Evolutionary conservation across 1,140 invertebrate genomes (phyloP).

Genomic region (Aphelinus certus): DNA sequence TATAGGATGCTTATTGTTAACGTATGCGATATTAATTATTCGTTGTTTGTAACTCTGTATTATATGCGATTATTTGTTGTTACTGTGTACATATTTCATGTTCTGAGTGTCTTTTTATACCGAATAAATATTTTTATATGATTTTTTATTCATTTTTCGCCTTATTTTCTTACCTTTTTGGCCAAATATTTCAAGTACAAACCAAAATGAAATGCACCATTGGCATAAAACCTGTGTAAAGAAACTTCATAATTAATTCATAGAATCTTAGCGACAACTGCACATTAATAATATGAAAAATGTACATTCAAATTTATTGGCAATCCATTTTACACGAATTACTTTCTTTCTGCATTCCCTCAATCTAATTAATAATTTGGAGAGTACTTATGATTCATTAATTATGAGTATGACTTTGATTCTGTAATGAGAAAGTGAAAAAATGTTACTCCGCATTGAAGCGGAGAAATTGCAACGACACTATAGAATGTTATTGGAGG

Average conservation of each 20-base stretch:
- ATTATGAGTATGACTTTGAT: slow-evolving; percentile 12
- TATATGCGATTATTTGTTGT: slow-evolving; percentile 20
- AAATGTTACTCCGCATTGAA: not conserved
- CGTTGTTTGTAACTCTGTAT: slow-evolving; percentile 21
- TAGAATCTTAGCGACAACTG: no score
- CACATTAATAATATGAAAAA: no score
- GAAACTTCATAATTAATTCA: no score
- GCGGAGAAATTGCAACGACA: slow-evolving; percentile 7
- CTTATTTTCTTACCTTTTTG: no score
- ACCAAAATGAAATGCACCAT: no score
- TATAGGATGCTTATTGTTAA: not conserved
- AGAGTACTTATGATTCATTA: not conserved
- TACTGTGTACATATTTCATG: slow-evolving; percentile 28
- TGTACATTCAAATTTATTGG: no score
- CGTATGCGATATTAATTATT: not conserved
- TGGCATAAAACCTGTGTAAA: no score
- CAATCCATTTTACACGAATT: no score
- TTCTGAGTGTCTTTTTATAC: slow-evolving; percentile 15
- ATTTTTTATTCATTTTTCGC: slow-evolving; percentile 7
- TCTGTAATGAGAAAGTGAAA: slow-evolving; percentile 10
- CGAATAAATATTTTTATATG: slow-evolving; percentile 25
- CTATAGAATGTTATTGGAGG: not conserved
- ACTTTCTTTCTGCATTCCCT: no score
- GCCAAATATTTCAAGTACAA: no score
- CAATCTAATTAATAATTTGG: no score